A percentile compares a stretch with the other conserved stretches of the same genome.
These are phyloP conservation scores for Itoplectis maculator DNA, from an alignment of 2,888 invertebrate species.

Conservation along the genomic window DNA sequence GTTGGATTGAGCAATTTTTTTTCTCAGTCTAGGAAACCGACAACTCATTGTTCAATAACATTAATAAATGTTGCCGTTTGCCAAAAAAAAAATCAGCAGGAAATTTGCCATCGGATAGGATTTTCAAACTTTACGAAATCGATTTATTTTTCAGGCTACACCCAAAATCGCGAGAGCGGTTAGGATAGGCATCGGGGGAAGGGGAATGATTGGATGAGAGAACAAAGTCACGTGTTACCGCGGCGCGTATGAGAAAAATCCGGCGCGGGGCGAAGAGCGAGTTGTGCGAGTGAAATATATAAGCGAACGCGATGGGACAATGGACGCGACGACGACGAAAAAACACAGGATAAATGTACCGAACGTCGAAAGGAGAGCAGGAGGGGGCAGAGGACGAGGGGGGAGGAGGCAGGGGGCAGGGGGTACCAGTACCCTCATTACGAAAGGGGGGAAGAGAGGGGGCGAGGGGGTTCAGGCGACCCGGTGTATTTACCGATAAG, in stretches of 20 bases:
- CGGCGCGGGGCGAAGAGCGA: slow-evolving; percentile 55
- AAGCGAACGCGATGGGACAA: slow-evolving; percentile 68
- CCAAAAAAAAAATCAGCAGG: too few relatives aligned
- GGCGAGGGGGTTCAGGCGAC: slow-evolving; percentile 71
- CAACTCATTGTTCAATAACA: too few relatives aligned
- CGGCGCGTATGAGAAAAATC: too few relatives aligned
- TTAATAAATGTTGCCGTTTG: too few relatives aligned
- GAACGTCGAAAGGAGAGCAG: slow-evolving; percentile 76
- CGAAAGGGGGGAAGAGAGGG: slow-evolving; percentile 63
- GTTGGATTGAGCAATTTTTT: too few relatives aligned
- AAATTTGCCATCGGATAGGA: too few relatives aligned
- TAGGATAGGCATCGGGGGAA: too few relatives aligned
- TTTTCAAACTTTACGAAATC: too few relatives aligned
- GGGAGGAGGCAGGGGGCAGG: slow-evolving; percentile 71
- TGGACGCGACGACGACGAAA: slow-evolving; percentile 75
- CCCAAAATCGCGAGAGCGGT: too few relatives aligned
- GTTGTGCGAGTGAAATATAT: slow-evolving; percentile 44
- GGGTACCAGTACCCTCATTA: slow-evolving; percentile 80
- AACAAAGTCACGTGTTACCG: slow-evolving; percentile 71
- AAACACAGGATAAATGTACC: slow-evolving; percentile 79
- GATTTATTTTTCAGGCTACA: too few relatives aligned
- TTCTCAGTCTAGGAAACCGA: too few relatives aligned
- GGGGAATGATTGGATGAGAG: slow-evolving; percentile 73
- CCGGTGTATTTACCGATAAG: slow-evolving; percentile 83
- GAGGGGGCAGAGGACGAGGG: slow-evolving; percentile 71